Conservation (phyloP, 2,113 vertebrate genomes). For the Loxodonta africana region DNA sequence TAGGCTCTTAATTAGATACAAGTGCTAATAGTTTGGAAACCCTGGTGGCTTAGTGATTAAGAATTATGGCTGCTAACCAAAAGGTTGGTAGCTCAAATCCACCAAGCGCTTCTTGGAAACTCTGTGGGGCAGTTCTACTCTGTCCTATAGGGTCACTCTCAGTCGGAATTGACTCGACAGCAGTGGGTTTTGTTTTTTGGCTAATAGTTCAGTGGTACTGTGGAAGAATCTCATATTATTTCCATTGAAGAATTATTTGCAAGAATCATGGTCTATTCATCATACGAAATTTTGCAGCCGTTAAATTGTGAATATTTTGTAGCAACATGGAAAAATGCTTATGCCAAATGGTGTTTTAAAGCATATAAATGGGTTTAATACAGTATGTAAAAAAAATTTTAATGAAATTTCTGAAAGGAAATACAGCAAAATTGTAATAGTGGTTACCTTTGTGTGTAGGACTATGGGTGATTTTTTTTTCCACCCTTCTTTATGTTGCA, state of each 20-base stretch:
- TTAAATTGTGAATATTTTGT: conserved; percentile 45
- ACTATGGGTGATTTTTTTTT: conserved; percentile 35
- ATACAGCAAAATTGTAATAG: conserved; percentile 45
- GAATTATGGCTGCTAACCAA: too few species aligned
- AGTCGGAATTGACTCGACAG: too few species aligned
- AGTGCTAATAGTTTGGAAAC: not conserved
- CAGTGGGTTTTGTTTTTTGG: too few species aligned
- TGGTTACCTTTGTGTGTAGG: conserved; percentile 40
- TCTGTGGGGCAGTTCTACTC: too few species aligned
- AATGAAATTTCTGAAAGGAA: conserved; percentile 57
- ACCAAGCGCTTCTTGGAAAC: too few species aligned
- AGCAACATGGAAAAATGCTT: conserved; percentile 33
- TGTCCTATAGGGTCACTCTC: too few species aligned
- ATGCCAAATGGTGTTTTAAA: conserved; percentile 48
- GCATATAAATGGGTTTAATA: conserved; percentile 48
- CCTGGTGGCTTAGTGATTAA: too few species aligned
- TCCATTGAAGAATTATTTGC: not conserved
- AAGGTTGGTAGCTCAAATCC: too few species aligned
- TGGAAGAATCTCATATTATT: not conserved
- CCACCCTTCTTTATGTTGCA: conserved; percentile 36
- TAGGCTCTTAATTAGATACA: not conserved
- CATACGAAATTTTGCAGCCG: not conserved
- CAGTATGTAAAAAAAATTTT: not conserved
- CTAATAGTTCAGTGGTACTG: not conserved
- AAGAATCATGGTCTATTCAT: not conserved